A percentile compares a stretch with the other conserved stretches of the same genome.
Evolutionary conservation across 2,888 invertebrate genomes (phyloP).

Genomic region (Loripinus fragilis): DNA sequence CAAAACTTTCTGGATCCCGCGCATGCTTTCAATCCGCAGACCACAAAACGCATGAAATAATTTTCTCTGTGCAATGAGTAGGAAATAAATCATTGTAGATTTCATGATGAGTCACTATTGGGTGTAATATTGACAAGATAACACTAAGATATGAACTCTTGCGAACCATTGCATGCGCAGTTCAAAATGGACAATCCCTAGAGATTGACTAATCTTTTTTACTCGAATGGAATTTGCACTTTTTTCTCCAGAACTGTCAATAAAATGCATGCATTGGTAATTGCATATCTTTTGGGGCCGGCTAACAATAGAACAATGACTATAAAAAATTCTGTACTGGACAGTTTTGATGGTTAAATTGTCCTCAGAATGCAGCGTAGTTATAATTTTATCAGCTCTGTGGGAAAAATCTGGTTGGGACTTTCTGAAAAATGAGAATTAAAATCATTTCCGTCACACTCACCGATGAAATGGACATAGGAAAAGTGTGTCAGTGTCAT

Average conservation of each 20-base stretch:
- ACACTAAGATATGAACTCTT: not conserved
- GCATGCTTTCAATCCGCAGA: too few species aligned
- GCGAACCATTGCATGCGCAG: constrained; percentile 22
- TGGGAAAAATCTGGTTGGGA: constrained; percentile 32
- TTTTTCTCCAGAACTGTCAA: constrained; percentile 27
- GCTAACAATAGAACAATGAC: constrained; percentile 42
- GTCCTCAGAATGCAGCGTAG: constrained; percentile 24
- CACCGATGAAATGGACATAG: not conserved
- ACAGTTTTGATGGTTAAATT: constrained; percentile 31
- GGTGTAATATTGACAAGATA: constrained; percentile 7
- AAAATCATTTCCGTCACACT: constrained; percentile 18
- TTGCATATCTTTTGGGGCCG: constrained; percentile 42
- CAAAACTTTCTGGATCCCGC: too few species aligned
- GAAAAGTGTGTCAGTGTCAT: constrained; percentile 10
- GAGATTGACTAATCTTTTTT: constrained; percentile 48
- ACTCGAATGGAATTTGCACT: constrained; percentile 33
- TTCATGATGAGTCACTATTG: not conserved
- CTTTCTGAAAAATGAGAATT: constrained; percentile 24
- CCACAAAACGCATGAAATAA: too few species aligned
- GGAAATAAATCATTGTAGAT: constrained; percentile 8
- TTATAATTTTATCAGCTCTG: constrained; percentile 39
- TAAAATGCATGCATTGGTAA: constrained; percentile 55
- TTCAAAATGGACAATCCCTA: constrained; percentile 43
- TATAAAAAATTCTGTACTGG: constrained; percentile 43
- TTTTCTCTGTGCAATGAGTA: too few species aligned